Base-by-base conservation (phyloP, 2,797 vertebrate species). In the Anabacerthia variegaticeps region DNA sequence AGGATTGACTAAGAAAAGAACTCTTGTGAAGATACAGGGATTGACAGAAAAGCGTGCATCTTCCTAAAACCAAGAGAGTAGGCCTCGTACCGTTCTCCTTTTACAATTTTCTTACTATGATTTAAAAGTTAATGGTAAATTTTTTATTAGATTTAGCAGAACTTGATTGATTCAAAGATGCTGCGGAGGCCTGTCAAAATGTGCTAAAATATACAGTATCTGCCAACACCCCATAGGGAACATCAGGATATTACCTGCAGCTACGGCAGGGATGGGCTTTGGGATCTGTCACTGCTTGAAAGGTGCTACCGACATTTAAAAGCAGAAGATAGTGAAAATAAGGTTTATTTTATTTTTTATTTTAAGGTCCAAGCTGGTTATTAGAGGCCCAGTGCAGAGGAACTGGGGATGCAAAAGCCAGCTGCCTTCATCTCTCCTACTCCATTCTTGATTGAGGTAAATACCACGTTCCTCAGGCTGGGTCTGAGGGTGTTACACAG, bases 121-220 rank as follows among this genome's bases (percentile, higher is more conserved):
- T 67, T 94, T 93, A 91, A 73, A 92, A 95, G 75, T n/a, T 69
- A 96, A 94, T 52, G 55, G 58, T 67, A 88, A 82, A 84, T 93
- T 91, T 94, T 95, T 94, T 92, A 90, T 94, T 91, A 44, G 44
- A 77, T 92, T 95, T 96, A 86, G 61, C 89, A 58, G 79, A 95
- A 92, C 34, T 84, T 89, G 93, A 97, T 87, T 97, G 95, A 96
- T 88, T 96, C 76, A 77, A 62, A 82, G 67, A 82, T 80, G 75
- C 85, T 88, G 55, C 80, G 88, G 86, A 94, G 78, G 52, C 82
- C 75, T 95, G 94, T 97, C 86, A 95, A 82, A 96, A 97, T 74
- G 94, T 96, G 96, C 73, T 97, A 97, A 97, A 96, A 94, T 95
- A 95, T 95, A 93, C 86, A 86, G 76, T 80, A 92, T 48, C 88